Evolutionary conservation across 2,888 invertebrate genomes (phyloP), one percentile per base, ranked within the genome.

Genomic region (Diplazon laetatorius): DNA sequence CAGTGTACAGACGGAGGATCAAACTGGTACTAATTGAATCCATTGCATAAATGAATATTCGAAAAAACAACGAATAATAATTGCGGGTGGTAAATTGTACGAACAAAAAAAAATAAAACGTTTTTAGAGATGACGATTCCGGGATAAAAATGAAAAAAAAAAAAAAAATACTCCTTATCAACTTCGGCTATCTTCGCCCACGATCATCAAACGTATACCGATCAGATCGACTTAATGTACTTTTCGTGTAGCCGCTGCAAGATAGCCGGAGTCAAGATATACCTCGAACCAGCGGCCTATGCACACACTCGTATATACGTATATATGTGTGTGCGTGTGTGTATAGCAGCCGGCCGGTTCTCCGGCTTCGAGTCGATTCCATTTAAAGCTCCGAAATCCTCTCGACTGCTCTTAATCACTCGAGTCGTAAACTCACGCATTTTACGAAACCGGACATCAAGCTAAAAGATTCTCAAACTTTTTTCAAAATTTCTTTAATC

Each of bases 141-240:
- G 14, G 14, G 55, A 57, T n/a, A 46, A 46, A 16, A 16, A 2
- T 3, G 9, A 1, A 16, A 16, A 46, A 16, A 16, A 46, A 16
- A 72, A 73, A 75, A 63, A 14, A 59, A 35, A 60, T 39, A 63
- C 55, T 35, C 39, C 9, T 18, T 73, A 63, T 71, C 70, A 60
- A 14, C 8, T 25, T 39, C 46, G 42, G 66, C 68, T 83, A 82
- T 84, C 83, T 78, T 48, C 22, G 55, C 50, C 84, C 87, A 83
- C 84, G 80, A 87, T 85, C 87, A 84, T 87, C 87, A 87, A 87
- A 87, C 84, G 71, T 82, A n/a, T n/a, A 78, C 82, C 82, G 81
- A 81, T 82, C 80, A 77, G 82, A 82, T 83, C 83, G 85, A 84
- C 86, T 86, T 87, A 86, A 88, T 87, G 87, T 85, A 83, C 84